These are phyloP conservation scores for Anguilla marmorata DNA, from an alignment of 2,797 vertebrate species.

Conservation along the genomic window DNA sequence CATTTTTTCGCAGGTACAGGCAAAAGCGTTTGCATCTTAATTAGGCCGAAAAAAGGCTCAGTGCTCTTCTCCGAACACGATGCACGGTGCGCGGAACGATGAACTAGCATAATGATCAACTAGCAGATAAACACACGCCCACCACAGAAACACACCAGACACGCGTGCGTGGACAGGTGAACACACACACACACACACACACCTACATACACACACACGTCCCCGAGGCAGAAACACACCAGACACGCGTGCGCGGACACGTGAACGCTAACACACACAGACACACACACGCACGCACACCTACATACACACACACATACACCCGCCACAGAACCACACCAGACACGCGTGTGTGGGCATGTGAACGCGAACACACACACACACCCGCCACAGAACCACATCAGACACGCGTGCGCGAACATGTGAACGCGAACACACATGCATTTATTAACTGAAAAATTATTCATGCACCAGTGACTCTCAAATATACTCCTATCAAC, in stretches of 20 bases:
- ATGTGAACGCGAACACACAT: too few relatives aligned
- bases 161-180: too few relatives aligned
- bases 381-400: too few relatives aligned
- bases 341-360: too few relatives aligned
- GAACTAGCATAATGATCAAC: neutral
- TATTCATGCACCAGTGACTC: too few relatives aligned
- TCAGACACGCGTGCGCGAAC: neutral
- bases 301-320: too few relatives aligned
- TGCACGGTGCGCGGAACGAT: neutral
- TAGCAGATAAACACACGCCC: neutral
- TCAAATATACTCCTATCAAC: neutral
- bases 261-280: neutral
- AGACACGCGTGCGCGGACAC: too few relatives aligned
- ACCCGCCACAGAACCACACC: too few relatives aligned
- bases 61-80: neutral
- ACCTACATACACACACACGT: too few relatives aligned
- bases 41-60: neutral
- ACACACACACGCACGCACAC: neutral
- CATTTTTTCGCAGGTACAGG: neutral
- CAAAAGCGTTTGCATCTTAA: conserved; percentile 4
- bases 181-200: too few relatives aligned
- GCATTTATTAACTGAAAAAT: too few relatives aligned
- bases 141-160: neutral
- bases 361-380: neutral
- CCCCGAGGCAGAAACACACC: too few relatives aligned